These are phyloP conservation scores for Euphonia xanthogaster DNA, from an alignment of 2,797 vertebrate genomes.

Conservation along the genomic window DNA sequence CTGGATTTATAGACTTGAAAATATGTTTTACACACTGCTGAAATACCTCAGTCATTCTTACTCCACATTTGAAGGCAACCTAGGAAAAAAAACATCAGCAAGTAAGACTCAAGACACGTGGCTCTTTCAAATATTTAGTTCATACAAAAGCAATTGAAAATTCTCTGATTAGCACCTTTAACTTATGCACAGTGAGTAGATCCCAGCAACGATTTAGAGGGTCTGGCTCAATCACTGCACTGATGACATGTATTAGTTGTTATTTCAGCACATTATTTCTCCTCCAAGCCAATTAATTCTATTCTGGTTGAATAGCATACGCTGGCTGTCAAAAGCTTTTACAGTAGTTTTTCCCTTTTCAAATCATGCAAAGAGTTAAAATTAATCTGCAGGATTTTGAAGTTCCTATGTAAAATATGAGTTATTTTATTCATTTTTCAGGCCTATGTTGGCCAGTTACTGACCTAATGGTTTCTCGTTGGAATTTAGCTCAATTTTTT, in stretches of 20 bases:
- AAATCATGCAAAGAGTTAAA: neutral
- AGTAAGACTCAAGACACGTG: neutral
- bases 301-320: neutral
- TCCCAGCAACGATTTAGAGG: conserved; percentile 21
- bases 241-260: conserved; percentile 41
- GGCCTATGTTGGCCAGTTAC: neutral
- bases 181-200: neutral
- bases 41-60: neutral
- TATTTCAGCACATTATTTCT: conserved; percentile 72
- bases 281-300: conserved; percentile 38
- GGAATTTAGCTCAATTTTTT: neutral
- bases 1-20: neutral
- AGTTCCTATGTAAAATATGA: neutral
- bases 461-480: neutral
- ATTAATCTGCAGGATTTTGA: neutral
- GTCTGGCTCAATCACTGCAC: neutral
- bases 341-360: neutral
- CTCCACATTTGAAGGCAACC: neutral
- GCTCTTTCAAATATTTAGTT: neutral
- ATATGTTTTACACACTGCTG: neutral
- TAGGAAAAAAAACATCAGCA: neutral
- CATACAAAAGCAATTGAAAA: neutral
- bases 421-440: neutral
- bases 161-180: neutral
- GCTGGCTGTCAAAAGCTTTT: neutral